These are phyloP conservation scores for Gallinago nigripennis DNA, from an alignment of 2,797 vertebrate genomes.

Conservation along the genomic window DNA sequence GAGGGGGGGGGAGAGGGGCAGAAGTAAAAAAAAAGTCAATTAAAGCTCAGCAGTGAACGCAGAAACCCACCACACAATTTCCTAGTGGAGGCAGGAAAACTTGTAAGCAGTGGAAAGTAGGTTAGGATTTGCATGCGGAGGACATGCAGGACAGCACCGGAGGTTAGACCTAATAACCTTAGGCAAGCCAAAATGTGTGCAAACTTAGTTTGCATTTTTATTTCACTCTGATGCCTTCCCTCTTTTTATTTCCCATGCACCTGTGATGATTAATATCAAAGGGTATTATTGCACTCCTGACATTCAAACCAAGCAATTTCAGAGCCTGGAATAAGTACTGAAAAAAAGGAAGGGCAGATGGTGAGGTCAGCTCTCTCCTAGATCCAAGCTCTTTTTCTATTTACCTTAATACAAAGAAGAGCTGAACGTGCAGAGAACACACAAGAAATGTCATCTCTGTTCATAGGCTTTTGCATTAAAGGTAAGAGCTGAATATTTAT, in stretches of 20 bases:
- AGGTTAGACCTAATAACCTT: background rate
- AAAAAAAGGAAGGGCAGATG: background rate
- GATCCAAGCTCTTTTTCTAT: background rate
- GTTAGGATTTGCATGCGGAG: background rate
- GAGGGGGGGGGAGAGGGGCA: accelerated
- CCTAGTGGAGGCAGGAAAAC: background rate
- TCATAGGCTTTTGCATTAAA: background rate
- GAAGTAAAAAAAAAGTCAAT: background rate
- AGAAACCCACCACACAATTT: accelerated
- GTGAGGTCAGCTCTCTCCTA: background rate
- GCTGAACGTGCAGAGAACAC: background rate
- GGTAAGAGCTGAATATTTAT: background rate
- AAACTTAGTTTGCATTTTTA: background rate
- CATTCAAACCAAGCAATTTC: background rate
- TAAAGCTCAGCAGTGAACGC: accelerated
- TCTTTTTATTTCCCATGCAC: background rate
- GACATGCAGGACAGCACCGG: background rate
- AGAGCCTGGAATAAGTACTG: background rate
- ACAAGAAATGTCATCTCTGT: background rate
- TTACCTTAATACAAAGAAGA: background rate
- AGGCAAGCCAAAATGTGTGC: background rate
- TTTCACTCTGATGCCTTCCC: background rate
- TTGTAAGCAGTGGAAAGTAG: background rate
- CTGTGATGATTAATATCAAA: background rate
- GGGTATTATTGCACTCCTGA: background rate